These are phyloP conservation scores for Ostrea denselamellosa DNA, from an alignment of 1,140 invertebrate species.

Conservation along the genomic window DNA sequence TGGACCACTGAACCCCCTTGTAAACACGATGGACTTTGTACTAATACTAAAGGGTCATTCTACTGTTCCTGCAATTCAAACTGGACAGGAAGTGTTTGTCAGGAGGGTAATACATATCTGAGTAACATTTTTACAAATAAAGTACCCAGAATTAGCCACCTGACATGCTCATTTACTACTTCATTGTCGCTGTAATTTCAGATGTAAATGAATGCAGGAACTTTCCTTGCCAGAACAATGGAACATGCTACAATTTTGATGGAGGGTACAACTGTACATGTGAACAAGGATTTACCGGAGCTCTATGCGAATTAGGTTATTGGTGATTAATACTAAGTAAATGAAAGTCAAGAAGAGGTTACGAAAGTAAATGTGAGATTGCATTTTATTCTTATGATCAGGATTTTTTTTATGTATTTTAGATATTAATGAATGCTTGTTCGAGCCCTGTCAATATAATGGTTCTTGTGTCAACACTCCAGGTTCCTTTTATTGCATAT, in stretches of 20 bases:
- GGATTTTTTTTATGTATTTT: not conserved
- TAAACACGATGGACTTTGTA: constrained; percentile 90
- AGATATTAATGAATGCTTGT: constrained; percentile 64
- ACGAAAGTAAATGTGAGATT: not conserved
- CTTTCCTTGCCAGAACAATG: constrained; percentile 35
- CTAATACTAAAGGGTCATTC: constrained; percentile 88
- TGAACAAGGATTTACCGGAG: constrained; percentile 26
- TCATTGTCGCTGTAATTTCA: not conserved
- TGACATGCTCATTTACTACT: too few species aligned
- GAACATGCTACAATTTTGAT: constrained; percentile 39
- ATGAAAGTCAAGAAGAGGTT: not conserved
- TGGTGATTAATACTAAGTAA: not conserved
- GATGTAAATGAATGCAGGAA: constrained; percentile 46
- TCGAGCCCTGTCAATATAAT: constrained; percentile 63
- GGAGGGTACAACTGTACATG: constrained; percentile 41
- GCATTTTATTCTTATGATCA: not conserved
- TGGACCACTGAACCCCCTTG: constrained; percentile 79
- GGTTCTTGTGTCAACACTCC: constrained; percentile 59
- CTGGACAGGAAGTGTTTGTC: constrained; percentile 86
- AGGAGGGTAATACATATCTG: constrained; percentile 78
- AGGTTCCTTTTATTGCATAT: constrained; percentile 55
- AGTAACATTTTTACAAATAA: too few species aligned
- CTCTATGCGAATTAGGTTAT: constrained; percentile 42
- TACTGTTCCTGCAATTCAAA: constrained; percentile 61
- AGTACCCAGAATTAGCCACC: too few species aligned